Conservation (phyloP, 2,113 vertebrate species). For the Catharus minimus region DNA sequence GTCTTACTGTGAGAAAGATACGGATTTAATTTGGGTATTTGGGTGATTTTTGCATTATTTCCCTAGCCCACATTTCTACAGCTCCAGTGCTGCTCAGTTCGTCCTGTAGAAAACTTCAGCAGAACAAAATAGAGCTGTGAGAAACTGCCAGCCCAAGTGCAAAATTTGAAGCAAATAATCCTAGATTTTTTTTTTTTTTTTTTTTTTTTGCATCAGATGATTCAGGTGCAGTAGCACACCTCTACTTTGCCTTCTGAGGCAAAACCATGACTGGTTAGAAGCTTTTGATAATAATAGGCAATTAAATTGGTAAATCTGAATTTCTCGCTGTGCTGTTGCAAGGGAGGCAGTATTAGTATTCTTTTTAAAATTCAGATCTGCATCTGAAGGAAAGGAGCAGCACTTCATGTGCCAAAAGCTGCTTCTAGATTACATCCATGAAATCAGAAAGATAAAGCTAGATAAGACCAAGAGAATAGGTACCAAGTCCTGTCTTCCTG, state of each 20-base stretch:
- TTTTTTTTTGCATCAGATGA: not conserved
- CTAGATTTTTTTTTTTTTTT: not conserved
- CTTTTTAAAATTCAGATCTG: conserved; percentile 18
- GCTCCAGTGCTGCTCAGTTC: not conserved
- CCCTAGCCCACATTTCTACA: not conserved
- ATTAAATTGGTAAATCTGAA: conserved; percentile 42
- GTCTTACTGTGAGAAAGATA: not conserved
- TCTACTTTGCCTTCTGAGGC: not conserved
- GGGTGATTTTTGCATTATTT: not conserved
- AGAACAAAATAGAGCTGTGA: not conserved
- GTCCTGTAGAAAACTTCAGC: not conserved
- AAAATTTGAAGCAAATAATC: not conserved
- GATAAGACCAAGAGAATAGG: not conserved
- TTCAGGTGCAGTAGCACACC: not conserved
- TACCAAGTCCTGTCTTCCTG: not conserved
- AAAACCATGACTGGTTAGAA: not conserved
- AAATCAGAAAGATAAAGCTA: conserved; percentile 37
- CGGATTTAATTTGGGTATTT: not conserved
- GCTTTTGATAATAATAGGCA: conserved; percentile 45
- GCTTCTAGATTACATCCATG: conserved; percentile 14
- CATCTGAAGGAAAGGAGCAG: not conserved
- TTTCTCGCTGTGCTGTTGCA: not conserved
- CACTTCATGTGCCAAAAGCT: conserved; percentile 9
- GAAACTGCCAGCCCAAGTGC: not conserved
- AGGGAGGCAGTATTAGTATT: not conserved